A percentile compares a stretch with the other conserved stretches of the same genome.
phyloP scores from a whole-genome alignment of 2,888 invertebrate species.

The Coleophora deauratella region DNA sequence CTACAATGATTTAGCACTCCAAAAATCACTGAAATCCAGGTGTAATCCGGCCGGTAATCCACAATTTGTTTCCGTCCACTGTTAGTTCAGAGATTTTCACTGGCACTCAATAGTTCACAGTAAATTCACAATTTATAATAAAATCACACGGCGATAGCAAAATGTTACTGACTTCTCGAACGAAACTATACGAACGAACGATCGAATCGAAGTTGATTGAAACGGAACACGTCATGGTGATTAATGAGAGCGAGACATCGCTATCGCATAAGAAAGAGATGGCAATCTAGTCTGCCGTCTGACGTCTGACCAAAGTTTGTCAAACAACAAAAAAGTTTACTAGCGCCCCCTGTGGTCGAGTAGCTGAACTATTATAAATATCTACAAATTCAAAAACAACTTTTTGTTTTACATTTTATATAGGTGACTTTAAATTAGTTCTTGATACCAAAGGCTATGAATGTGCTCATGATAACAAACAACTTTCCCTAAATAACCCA shows the following conservation, averaged over 20 bases:
- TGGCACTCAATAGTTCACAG: conserved; percentile 27
- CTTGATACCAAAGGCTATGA: no score
- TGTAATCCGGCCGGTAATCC: conserved; percentile 20
- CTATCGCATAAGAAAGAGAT: conserved; percentile 28
- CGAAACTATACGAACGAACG: conserved; percentile 33
- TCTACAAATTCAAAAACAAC: neutral
- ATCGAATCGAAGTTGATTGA: conserved; percentile 30
- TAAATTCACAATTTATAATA: conserved; percentile 9
- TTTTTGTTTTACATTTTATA: no score
- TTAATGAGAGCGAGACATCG: conserved; percentile 34
- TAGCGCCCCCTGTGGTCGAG: conserved; percentile 22
- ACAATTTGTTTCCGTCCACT: conserved; percentile 18
- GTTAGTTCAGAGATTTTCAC: conserved; percentile 13
- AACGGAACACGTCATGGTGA: conserved; percentile 56
- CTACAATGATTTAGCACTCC: conserved; percentile 21
- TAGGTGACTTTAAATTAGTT: no score
- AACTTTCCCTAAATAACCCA: no score
- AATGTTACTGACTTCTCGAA: conserved; percentile 2
- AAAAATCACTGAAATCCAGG: conserved; percentile 27
- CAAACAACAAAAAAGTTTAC: no score
- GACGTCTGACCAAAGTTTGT: no score
- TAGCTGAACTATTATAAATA: conserved; percentile 11
- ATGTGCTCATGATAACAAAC: no score
- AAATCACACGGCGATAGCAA: conserved; percentile 44
- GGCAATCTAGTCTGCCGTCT: neutral